These are phyloP conservation scores for Tricholauxania praeusta DNA, from an alignment of 2,888 invertebrate genomes.

Conservation along the genomic window DNA sequence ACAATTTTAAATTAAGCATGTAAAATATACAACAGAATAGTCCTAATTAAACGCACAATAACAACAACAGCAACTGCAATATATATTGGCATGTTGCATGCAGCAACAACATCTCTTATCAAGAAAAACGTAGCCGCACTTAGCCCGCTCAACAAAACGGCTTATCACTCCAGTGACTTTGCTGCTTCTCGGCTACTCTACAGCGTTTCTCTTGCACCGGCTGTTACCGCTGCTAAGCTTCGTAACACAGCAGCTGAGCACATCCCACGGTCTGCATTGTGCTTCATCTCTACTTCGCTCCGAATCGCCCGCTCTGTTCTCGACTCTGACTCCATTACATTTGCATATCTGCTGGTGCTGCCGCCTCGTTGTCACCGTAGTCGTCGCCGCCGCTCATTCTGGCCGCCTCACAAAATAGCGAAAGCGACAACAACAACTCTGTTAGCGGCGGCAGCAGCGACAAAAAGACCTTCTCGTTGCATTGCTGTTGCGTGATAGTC, in stretches of 20 bases:
- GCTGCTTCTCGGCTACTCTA: not conserved
- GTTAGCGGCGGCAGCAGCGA: slow-evolving; percentile 64
- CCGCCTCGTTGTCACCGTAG: slow-evolving; percentile 39
- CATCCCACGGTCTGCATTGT: too few species aligned
- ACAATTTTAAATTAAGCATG: slow-evolving; percentile 21
- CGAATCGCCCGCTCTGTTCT: slow-evolving; percentile 40
- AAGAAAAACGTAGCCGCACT: slow-evolving; percentile 33
- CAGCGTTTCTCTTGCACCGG: not conserved
- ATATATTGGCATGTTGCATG: slow-evolving; percentile 48
- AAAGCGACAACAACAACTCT: slow-evolving; percentile 66
- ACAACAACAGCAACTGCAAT: slow-evolving; percentile 12
- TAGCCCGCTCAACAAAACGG: not conserved
- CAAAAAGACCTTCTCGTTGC: slow-evolving; percentile 69
- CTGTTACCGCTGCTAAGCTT: not conserved
- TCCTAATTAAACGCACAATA: not conserved
- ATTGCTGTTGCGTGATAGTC: slow-evolving; percentile 70
- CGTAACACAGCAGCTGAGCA: too few species aligned
- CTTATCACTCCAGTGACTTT: not conserved
- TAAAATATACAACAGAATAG: slow-evolving; percentile 24
- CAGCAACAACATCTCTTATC: slow-evolving; percentile 37
- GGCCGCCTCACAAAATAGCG: slow-evolving; percentile 68
- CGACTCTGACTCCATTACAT: slow-evolving; percentile 29
- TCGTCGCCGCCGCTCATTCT: slow-evolving; percentile 63
- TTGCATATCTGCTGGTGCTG: slow-evolving; percentile 2
- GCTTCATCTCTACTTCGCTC: not conserved